Evolutionary conservation across 2,888 invertebrate species (phyloP).

Genomic region (Apotomis turbidana): DNA sequence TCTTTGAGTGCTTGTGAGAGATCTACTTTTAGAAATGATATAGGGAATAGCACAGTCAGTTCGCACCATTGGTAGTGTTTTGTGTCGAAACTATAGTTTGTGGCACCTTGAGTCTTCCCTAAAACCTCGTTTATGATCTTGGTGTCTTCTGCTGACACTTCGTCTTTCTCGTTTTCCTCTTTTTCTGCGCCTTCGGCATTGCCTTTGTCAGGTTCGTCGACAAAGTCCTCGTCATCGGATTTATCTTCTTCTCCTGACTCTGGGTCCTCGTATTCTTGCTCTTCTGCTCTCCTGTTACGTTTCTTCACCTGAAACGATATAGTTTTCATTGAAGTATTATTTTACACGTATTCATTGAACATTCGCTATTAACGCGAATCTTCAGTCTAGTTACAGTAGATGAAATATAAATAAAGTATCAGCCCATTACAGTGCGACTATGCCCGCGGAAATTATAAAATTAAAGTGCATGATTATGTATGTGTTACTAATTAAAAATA

Average conservation of each 20-base stretch:
- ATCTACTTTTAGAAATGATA: slow-evolving; percentile 84
- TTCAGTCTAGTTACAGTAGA: too few species aligned
- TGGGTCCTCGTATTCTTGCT: slow-evolving; percentile 87
- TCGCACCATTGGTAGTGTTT: slow-evolving; percentile 93
- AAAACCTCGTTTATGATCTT: slow-evolving; percentile 72
- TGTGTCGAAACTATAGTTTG: slow-evolving; percentile 90
- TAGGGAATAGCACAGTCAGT: slow-evolving; percentile 88
- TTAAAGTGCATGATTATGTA: too few species aligned
- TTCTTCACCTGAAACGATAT: slow-evolving; percentile 72
- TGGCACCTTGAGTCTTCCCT: slow-evolving; percentile 70
- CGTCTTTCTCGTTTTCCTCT: slow-evolving; percentile 51
- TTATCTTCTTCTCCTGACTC: slow-evolving; percentile 84
- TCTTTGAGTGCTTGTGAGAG: slow-evolving; percentile 89
- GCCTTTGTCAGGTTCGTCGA: slow-evolving; percentile 60
- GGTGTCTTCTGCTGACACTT: slow-evolving; percentile 57
- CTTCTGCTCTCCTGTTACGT: slow-evolving; percentile 83
- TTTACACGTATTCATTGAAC: not conserved
- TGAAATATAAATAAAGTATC: too few species aligned
- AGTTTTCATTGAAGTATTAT: not conserved
- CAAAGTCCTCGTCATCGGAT: slow-evolving; percentile 75
- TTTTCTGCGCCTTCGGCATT: slow-evolving; percentile 58
- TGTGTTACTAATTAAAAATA: too few species aligned
- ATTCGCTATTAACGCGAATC: too few species aligned
- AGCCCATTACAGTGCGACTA: too few species aligned
- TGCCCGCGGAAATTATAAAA: too few species aligned